Conservation (phyloP, 2,113 vertebrate species). For the Ailuropoda melanoleuca region DNA sequence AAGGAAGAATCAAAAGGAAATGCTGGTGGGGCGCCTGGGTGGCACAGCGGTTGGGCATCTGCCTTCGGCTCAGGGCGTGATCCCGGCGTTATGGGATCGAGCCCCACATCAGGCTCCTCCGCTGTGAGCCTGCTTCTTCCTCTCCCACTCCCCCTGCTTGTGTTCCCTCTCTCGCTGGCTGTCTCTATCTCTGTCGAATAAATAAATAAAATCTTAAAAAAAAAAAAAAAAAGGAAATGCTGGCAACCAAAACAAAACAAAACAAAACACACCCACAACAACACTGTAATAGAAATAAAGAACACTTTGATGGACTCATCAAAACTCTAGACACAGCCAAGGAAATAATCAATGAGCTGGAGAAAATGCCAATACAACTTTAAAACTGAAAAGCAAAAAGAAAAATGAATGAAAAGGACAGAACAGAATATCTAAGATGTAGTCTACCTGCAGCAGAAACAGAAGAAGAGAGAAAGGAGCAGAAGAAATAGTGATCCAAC, state of each 20-base stretch:
- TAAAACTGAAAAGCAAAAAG: neutral
- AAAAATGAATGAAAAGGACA: neutral
- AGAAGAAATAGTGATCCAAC: neutral
- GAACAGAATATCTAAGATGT: neutral
- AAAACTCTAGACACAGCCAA: neutral
- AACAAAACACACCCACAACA: neutral
- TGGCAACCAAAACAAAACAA: neutral
- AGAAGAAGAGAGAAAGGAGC: neutral
- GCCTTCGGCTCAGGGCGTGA: too few species aligned
- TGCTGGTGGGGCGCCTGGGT: too few species aligned
- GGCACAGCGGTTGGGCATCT: too few species aligned
- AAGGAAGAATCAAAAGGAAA: neutral
- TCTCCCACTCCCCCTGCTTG: too few species aligned
- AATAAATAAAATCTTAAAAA: too few species aligned
- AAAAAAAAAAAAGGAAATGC: neutral
- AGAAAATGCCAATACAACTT: neutral
- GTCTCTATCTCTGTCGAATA: too few species aligned
- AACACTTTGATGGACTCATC: neutral
- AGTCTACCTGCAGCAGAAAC: neutral
- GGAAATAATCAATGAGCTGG: neutral
- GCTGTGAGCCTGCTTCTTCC: too few species aligned
- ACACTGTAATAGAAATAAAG: neutral
- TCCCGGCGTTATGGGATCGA: too few species aligned
- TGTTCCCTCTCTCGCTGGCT: too few species aligned
- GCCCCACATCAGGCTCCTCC: too few species aligned